These are phyloP conservation scores for Eristalinus sepulchralis DNA, from an alignment of 2,888 invertebrate species.

Conservation along the genomic window DNA sequence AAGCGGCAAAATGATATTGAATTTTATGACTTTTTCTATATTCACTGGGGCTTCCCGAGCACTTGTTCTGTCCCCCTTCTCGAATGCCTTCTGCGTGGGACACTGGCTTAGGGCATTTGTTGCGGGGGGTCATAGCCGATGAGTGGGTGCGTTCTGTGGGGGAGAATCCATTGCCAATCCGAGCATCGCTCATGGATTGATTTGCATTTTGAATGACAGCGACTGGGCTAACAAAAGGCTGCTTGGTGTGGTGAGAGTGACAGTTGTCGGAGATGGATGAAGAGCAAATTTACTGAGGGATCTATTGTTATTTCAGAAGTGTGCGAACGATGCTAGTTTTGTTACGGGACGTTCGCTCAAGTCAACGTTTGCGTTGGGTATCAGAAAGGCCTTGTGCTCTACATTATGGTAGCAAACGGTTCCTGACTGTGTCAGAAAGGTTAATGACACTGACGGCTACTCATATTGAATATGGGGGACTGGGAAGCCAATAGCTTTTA, in stretches of 20 bases:
- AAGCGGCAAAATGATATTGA: slow-evolving; percentile 58
- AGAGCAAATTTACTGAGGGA: too few species aligned
- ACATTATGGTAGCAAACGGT: too few species aligned
- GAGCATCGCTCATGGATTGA: slow-evolving; percentile 32
- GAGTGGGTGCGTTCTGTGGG: neutral
- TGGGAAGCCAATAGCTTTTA: too few species aligned
- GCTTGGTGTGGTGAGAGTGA: neutral
- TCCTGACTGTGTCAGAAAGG: too few species aligned
- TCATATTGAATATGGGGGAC: too few species aligned
- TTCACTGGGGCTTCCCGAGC: neutral
- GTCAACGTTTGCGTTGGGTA: too few species aligned
- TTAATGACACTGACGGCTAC: too few species aligned
- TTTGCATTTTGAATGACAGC: slow-evolving; percentile 5
- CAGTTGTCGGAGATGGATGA: too few species aligned
- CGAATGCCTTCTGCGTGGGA: neutral
- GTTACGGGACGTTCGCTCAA: too few species aligned
- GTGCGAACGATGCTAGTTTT: too few species aligned
- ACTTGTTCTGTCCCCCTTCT: neutral
- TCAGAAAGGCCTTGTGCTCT: too few species aligned
- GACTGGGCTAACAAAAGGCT: neutral
- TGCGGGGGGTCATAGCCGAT: neutral
- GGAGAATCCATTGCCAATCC: neutral
- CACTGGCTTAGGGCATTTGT: neutral
- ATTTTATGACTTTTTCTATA: slow-evolving; percentile 53
- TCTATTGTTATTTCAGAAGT: too few species aligned